Percentiles rank a stretch among this genome's conserved stretches.
Evolutionary conservation across 2,113 vertebrate genomes (phyloP).

Genomic region (Alethe castanea): DNA sequence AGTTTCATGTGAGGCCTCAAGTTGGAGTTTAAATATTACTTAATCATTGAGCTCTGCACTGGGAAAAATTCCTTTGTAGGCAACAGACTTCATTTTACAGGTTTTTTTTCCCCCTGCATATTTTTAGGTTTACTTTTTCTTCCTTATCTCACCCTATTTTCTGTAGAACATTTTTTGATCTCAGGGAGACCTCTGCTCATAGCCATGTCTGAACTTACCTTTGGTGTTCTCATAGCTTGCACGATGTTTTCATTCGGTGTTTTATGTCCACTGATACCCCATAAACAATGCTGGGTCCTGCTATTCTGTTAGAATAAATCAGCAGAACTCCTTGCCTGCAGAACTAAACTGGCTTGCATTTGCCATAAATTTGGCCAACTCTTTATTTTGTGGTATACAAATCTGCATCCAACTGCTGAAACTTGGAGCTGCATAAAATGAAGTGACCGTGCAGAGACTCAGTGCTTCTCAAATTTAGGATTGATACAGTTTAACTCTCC

Average conservation of each 20-base stretch:
- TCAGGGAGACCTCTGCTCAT: background rate
- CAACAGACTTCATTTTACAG: background rate
- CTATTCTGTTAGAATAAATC: background rate
- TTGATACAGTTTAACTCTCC: background rate
- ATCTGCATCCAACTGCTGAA: background rate
- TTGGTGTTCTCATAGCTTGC: background rate
- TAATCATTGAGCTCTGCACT: background rate
- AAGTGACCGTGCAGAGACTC: background rate
- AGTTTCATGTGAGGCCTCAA: background rate
- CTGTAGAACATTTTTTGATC: background rate
- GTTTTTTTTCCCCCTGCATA: background rate
- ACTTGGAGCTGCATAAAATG: background rate
- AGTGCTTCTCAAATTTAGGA: background rate
- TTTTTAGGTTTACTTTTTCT: background rate
- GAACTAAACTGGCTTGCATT: background rate
- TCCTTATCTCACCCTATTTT: background rate
- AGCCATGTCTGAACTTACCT: background rate
- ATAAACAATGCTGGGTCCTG: background rate
- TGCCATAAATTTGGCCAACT: background rate
- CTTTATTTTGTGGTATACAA: background rate
- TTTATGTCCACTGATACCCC: background rate
- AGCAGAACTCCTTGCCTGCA: background rate
- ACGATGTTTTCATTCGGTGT: background rate
- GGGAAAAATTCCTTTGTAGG: background rate
- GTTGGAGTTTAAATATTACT: background rate